Base-by-base conservation (phyloP, 2,113 vertebrate genomes). In the Cichladusa arquata region DNA sequence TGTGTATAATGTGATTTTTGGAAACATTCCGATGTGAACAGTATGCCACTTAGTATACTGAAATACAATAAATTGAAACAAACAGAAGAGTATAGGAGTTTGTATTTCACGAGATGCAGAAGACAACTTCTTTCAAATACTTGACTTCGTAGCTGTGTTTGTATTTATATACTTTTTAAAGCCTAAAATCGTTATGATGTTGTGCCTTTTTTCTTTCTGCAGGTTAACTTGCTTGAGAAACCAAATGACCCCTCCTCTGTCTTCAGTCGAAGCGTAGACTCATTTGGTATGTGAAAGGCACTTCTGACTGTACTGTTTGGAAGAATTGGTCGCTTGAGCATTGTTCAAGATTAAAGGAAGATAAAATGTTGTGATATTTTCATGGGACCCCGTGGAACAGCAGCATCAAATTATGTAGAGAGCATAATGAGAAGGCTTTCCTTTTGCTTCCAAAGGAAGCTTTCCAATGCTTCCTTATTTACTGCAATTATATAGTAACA, bases 141-240 rank as follows among this genome's bases (percentile, higher is more conserved):
- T 6, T 81, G 33, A 23, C 1, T 34, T 58, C 25, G 8, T 25
- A 47, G 3, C 5, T 85, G 8, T 12, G 10, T 54, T 66, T 82
- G 16, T 90, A 26, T 38, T 71, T 53, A 17, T 3, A 7, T 88
- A 7, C 4, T 64, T 79, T 50, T 3, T 5, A 45, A 34, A 2
- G 5, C 9, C 13, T 73, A 11, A 13, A 33, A 4, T n/a, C 44
- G 23, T 54, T 2, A n/a, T 82, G 20, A 6, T 47, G 11, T 2
- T 51, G 5, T 67, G 4, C 8, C 4, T 64, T 54, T 65, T 34
- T 40, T 65, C 8, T 79, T 64, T 33, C 65, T 94, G 14, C 56
- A 98, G 98, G 77, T 89, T 40, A 77, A 34, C 29, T 92, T 92
- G 70, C 53, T 95, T 95, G 95, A 86, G 83, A 92, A 92, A 87